Conservation (phyloP, 2,888 invertebrate species). For the Zonitis immaculata region DNA sequence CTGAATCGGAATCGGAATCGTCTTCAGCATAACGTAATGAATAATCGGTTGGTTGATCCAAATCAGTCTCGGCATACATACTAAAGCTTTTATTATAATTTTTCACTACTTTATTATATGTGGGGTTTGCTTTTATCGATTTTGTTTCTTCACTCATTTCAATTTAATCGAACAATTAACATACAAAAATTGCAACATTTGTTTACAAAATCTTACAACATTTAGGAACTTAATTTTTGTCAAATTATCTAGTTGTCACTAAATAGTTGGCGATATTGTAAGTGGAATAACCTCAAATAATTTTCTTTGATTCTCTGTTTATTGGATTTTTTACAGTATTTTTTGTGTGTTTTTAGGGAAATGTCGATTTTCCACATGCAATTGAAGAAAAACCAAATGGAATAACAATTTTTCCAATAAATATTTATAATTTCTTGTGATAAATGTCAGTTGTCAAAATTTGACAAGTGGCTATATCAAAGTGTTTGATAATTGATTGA, state of each 20-base stretch:
- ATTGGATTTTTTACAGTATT: too few relatives aligned
- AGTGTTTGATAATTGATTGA: background rate
- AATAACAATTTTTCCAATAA: too few relatives aligned
- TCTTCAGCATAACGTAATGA: conserved; percentile 85
- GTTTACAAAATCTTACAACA: background rate
- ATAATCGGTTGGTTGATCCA: conserved; percentile 90
- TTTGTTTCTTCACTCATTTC: background rate
- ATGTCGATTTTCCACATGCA: too few relatives aligned
- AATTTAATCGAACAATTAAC: background rate
- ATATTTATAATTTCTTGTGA: too few relatives aligned
- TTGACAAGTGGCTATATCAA: background rate
- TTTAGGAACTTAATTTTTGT: background rate
- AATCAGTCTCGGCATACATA: conserved; percentile 82
- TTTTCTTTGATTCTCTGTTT: too few relatives aligned
- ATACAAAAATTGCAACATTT: background rate
- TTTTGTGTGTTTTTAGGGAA: too few relatives aligned
- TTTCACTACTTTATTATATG: conserved; percentile 12
- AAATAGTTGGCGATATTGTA: too few relatives aligned
- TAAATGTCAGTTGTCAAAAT: background rate
- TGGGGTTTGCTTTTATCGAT: background rate
- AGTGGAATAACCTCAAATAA: too few relatives aligned
- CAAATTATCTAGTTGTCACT: too few relatives aligned
- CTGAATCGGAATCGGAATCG: conserved; percentile 60
- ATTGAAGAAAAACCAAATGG: too few relatives aligned
- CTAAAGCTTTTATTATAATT: conserved; percentile 48